Evolutionary conservation across 2,888 invertebrate genomes (phyloP).

Genomic region (Sinohyriopsis cumingii): DNA sequence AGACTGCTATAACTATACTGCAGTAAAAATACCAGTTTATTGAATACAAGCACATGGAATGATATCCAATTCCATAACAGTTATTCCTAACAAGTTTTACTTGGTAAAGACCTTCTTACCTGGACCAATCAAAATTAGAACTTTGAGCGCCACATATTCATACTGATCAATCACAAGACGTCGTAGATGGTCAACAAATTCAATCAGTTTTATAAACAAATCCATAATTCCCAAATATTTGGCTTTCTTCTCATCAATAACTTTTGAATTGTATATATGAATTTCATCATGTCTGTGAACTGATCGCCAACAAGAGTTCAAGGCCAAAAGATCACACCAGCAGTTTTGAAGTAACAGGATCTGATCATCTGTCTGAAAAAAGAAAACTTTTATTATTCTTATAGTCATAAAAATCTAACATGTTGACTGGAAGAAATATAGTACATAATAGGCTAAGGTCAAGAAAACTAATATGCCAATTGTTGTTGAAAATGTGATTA

Average conservation of each 20-base stretch:
- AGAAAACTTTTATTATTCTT: slow-evolving; percentile 1
- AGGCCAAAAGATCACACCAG: slow-evolving; percentile 82
- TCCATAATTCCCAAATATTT: slow-evolving; percentile 76
- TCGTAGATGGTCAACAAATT: slow-evolving; percentile 92
- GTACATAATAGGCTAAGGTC: too few relatives aligned
- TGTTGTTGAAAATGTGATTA: too few relatives aligned
- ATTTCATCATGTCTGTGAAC: slow-evolving; percentile 83
- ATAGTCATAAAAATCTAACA: not conserved
- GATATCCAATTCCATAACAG: too few relatives aligned
- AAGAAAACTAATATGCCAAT: too few relatives aligned
- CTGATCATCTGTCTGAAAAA: slow-evolving; percentile 93
- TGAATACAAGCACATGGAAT: too few relatives aligned
- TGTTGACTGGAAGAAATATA: not conserved
- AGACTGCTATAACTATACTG: too few relatives aligned
- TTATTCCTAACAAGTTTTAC: too few relatives aligned
- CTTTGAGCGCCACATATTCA: slow-evolving; percentile 97
- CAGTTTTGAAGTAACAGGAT: slow-evolving; percentile 96
- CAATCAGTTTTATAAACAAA: slow-evolving; percentile 94
- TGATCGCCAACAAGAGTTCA: slow-evolving; percentile 82
- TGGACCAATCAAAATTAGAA: slow-evolving; percentile 91
- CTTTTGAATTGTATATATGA: slow-evolving; percentile 53
- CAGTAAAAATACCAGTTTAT: too few relatives aligned
- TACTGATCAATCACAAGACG: slow-evolving; percentile 92
- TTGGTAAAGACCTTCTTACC: slow-evolving; percentile 76
- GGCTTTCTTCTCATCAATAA: slow-evolving; percentile 79